Evolutionary conservation across 2,888 invertebrate species (phyloP), one percentile per base, ranked within the genome.

Genomic region (Cetonia aurata): DNA sequence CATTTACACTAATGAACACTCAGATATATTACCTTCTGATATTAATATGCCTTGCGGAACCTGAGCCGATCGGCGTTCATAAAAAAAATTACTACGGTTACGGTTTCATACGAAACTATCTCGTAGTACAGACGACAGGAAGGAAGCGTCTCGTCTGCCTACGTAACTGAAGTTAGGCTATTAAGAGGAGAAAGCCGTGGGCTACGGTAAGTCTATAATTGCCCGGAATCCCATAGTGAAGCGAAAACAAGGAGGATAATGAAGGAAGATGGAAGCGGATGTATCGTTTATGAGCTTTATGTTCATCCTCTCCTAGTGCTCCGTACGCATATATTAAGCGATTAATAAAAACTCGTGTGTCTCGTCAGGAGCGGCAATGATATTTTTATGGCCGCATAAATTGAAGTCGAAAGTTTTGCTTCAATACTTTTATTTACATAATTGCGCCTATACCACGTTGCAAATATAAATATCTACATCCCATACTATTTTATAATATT

Each of bases 351-450:
- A 60, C 60, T 46, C 25, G 60, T 60, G 46, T 31, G 25, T 46
- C 46, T 60, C 46, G 25, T 46, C 19, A 25, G 46, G 9, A 46
- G n/a, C 6, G 25, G 60, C 46, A 48, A 46, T 60, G 44, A 60
- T 60, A 60, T 60, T 60, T 37, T 60, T 60, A 60, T 60, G 46
- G 44, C 25, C 60, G 31, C 6, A 60, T 46, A 60, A 60, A 60
- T 44, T 60, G 25, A 46, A 41, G 25, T 31, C 25, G 25, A 46
- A 60, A 44, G 46, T 60, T 46, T 48, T 44, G 25, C 25, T 13
- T 60, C 31, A 12, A n/a, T 31, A 3, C 46, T 3, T 31, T 60
- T 60, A 37, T 37, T 37, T 37, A 9, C 10, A 37, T 37, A 37
- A 37, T 37, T 37, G 37, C 6, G 6, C 25, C 25, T 4, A 25